Evolutionary conservation across 2,113 vertebrate genomes (phyloP), one percentile per base, ranked within the genome.

Genomic region (Stigmatopora nigra): DNA sequence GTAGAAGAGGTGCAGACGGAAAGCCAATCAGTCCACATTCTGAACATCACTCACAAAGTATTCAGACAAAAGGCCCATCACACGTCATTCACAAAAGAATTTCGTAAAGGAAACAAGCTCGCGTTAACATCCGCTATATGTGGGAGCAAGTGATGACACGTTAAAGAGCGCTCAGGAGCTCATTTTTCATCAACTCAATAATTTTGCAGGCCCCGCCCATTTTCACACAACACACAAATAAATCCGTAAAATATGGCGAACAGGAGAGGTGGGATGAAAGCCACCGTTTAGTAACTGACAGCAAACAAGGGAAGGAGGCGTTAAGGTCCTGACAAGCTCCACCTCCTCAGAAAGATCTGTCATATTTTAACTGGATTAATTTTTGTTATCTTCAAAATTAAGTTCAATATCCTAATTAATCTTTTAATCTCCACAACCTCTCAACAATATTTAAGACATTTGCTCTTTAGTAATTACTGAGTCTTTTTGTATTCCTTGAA

Each of bases 161-260:
- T 65, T 56, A 49, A 22, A 31, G 70, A 82, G 78, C 71, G 71
- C 81, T 73, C 85, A 81, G 79, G 76, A 88, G 76, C 82, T 82
- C 85, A 90, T 93, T 93, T 93, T 93, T 94, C 91, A 93, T 92
- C 87, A 82, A 80, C 88, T 91, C 92, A 93, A 93, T 94, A 93
- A 91, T 90, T 80, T 67, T 46, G 70, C 68, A 57, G 63, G 62
- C 52, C 78, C 70, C 68, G 45, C 69, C 67, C 69, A 63, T 67
- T 86, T 86, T 68, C 64, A 67, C 56, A 44, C 11, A 95, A 94
- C 95, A 95, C 96, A 94, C 95, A 92, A 96, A 96, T 94, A 95
- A 96, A 96, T 98, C 94, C 93, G 95, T 96, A 95, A 95, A 94
- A 92, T 93, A 93, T 92, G 94, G 94, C 94, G 92, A 85, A 20